Evolutionary conservation across 2,888 invertebrate species (phyloP), one percentile per base, ranked within the genome.

Genomic region (Sylvicola fuscatus): DNA sequence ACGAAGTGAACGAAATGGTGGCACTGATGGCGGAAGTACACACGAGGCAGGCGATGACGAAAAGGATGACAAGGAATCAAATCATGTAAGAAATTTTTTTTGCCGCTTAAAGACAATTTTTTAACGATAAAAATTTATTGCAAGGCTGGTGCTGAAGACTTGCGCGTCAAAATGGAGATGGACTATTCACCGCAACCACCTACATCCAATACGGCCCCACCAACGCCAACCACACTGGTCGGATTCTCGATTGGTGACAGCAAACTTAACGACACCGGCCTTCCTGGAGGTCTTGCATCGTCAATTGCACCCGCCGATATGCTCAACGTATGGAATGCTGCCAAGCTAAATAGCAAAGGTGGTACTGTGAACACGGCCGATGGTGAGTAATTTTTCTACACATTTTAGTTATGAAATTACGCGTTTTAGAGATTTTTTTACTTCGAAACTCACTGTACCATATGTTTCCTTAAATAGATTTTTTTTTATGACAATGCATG

Each of bases 321-420:
- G 58, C 45, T 60, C 42, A 58, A 70, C 44, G 63, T 68, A 41
- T 72, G 70, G 69, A 69, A 70, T 38, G 59, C 66, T 40, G 70
- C 70, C 52, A 61, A 69, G 46, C 64, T 70, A 47, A 69, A 68
- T 37, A 70, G 70, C 62, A 77, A 83, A 61, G 77, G 80, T 48
- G 77, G 77, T 44, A 75, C 79, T 48, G 79, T 83, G 45, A 75
- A 80, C 49, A 84, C 84, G 51, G 76, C 83, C 49, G 83, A 84
- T 56, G 83, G 83, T 82, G 52, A 68, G 63, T 39, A 37, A 33
- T 40, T 28, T n/a, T n/a, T n/a, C 33, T 11, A 6, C 26, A 3
- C 10, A 16, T 14, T 35, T 29, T 29, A n/a, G 13, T 29, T 12
- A 21, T 21, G 21, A 21, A 21, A 21, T 17, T 33, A 13, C 4